A percentile compares a stretch with the other conserved stretches of the same genome.
phyloP scores from a whole-genome alignment of 1,140 invertebrate genomes.

The Saccostrea echinata region DNA sequence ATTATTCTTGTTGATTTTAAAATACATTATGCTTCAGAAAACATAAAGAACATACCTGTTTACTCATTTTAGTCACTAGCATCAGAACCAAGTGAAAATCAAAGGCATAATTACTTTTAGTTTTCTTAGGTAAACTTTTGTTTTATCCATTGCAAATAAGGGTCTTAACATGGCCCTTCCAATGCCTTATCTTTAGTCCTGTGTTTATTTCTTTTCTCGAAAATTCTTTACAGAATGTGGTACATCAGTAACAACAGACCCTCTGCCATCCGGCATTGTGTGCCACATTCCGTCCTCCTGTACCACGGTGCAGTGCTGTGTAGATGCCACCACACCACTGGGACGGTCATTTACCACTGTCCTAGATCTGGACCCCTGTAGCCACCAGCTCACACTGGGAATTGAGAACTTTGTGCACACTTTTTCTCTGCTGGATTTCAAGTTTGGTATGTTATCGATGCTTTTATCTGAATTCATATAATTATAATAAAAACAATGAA shows the following conservation, averaged over 20 bases:
- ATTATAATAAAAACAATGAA: too few relatives aligned
- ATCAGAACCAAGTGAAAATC: too few relatives aligned
- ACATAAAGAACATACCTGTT: too few relatives aligned
- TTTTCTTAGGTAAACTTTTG: too few relatives aligned
- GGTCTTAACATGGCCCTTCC: too few relatives aligned
- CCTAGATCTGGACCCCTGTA: slow-evolving; percentile 53
- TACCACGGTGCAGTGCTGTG: slow-evolving; percentile 46
- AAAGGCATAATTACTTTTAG: too few relatives aligned
- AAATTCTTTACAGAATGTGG: neutral
- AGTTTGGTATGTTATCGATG: neutral
- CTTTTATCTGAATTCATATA: neutral
- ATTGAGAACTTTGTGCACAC: slow-evolving; percentile 52
- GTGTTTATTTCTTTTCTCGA: too few relatives aligned
- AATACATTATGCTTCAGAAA: too few relatives aligned
- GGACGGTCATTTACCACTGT: slow-evolving; percentile 45
- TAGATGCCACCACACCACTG: neutral
- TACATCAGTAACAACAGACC: slow-evolving; percentile 13
- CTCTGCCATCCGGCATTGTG: neutral
- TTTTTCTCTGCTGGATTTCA: slow-evolving; percentile 21
- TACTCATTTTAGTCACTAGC: too few relatives aligned
- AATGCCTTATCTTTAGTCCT: too few relatives aligned
- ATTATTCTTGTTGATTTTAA: too few relatives aligned
- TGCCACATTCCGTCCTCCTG: slow-evolving; percentile 43
- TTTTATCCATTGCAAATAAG: too few relatives aligned
- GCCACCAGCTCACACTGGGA: slow-evolving; percentile 45